These are phyloP conservation scores for Castor canadensis DNA, from an alignment of 2,113 vertebrate genomes.

Conservation along the genomic window DNA sequence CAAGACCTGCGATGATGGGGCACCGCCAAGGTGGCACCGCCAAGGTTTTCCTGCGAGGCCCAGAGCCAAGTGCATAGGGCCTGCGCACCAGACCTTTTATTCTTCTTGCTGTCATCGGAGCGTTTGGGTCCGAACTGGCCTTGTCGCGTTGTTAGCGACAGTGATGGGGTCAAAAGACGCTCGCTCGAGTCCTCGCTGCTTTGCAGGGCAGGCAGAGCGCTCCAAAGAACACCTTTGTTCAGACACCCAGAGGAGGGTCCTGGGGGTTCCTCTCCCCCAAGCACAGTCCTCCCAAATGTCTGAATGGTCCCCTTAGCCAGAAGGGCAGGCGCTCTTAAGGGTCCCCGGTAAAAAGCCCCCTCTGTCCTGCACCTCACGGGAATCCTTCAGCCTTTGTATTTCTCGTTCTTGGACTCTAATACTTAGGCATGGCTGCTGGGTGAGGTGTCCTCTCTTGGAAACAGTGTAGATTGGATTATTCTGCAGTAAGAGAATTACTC, in stretches of 20 bases:
- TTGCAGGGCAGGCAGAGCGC: neutral
- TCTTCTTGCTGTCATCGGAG: rapidly evolving
- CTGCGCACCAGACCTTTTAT: rapidly evolving
- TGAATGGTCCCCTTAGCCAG: neutral
- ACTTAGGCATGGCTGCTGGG: neutral
- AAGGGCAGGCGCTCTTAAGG: neutral
- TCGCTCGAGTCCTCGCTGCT: rapidly evolving
- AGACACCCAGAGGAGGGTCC: neutral
- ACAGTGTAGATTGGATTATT: neutral
- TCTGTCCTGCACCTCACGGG: rapidly evolving
- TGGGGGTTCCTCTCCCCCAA: neutral
- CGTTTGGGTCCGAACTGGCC: neutral
- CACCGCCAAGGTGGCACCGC: too few species aligned
- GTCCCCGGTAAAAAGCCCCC: neutral
- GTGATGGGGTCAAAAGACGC: neutral
- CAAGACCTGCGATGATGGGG: too few species aligned
- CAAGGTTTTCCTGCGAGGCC: neutral
- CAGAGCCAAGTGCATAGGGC: neutral
- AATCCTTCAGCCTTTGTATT: neutral
- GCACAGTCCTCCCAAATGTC: neutral
- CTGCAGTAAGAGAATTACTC: neutral
- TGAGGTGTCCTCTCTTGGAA: neutral
- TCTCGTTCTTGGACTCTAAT: rapidly evolving
- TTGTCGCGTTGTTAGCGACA: neutral
- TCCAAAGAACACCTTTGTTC: neutral